These are phyloP conservation scores for Hippasteria phrygiana DNA, from an alignment of 53 echinoderm and acorn worm genomes.

Conservation along the genomic window DNA sequence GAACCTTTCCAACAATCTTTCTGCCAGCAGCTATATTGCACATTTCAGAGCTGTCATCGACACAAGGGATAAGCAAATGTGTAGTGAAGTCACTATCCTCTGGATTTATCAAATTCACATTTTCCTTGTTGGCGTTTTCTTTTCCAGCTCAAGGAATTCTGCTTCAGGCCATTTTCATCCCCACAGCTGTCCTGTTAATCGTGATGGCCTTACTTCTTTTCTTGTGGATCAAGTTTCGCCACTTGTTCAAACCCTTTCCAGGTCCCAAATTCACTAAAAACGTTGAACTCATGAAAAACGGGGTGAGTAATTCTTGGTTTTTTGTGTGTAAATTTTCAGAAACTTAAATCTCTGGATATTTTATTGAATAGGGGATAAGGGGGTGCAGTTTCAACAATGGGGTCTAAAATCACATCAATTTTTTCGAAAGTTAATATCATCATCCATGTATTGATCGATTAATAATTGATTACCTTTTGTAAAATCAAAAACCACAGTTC, in stretches of 20 bases:
- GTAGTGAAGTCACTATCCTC: no score
- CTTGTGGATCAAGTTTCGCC: not conserved
- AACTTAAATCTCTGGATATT: not conserved
- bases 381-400: no score
- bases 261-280: slow-evolving; percentile 12
- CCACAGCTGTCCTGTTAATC: not conserved
- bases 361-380: no score
- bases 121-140: not conserved
- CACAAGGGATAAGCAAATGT: no score
- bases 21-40: no score
- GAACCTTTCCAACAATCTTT: no score
- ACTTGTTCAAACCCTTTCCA: not conserved
- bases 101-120: not conserved
- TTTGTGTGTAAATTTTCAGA: not conserved
- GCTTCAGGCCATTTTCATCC: not conserved
- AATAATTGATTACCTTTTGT: no score
- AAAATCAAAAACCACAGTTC: no score
- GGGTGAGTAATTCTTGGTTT: not conserved
- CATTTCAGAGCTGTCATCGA: no score
- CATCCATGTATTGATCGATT: no score
- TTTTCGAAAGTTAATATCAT: no score
- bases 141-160: slow-evolving; percentile 14
- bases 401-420: no score
- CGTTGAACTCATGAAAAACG: slow-evolving; percentile 14
- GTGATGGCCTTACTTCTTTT: not conserved